Evolutionary conservation across 2,113 vertebrate species (phyloP).

Genomic region (Opisthocomus hoazin): DNA sequence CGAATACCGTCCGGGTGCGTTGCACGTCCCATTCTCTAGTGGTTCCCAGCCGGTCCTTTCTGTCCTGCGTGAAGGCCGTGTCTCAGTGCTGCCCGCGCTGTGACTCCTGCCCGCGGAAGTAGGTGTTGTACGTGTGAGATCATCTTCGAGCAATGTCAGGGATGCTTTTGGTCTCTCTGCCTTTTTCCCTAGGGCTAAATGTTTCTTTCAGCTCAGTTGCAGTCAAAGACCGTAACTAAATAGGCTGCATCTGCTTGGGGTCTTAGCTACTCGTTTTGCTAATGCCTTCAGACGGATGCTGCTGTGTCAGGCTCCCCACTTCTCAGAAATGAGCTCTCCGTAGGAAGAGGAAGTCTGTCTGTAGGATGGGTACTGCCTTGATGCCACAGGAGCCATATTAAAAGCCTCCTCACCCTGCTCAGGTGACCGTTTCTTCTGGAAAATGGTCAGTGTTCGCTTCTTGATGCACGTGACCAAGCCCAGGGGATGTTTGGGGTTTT

Average conservation of each 20-base stretch:
- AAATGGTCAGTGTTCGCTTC: neutral
- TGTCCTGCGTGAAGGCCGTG: neutral
- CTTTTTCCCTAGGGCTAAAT: neutral
- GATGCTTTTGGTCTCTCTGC: neutral
- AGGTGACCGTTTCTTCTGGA: neutral
- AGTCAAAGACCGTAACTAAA: slow-evolving; percentile 5
- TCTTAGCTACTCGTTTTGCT: slow-evolving; percentile 20
- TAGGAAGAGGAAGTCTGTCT: neutral
- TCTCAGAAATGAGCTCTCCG: neutral
- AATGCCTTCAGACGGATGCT: slow-evolving; percentile 3
- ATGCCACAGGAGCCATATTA: neutral
- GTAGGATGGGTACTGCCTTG: neutral
- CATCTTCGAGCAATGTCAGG: neutral
- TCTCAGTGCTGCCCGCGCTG: neutral
- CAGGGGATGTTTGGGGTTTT: neutral
- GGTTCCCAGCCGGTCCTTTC: neutral
- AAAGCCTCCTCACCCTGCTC: neutral
- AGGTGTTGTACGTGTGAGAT: neutral
- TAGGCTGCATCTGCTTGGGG: slow-evolving; percentile 8
- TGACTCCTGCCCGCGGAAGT: neutral
- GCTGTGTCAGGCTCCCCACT: neutral
- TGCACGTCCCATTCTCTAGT: neutral
- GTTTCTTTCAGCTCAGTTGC: slow-evolving; percentile 10
- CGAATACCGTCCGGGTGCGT: neutral
- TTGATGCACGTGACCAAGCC: neutral